A percentile compares a stretch with the other conserved stretches of the same genome.
These are phyloP conservation scores for Yoshiicerus persimilis DNA, from an alignment of 1,140 invertebrate genomes.

Conservation along the genomic window DNA sequence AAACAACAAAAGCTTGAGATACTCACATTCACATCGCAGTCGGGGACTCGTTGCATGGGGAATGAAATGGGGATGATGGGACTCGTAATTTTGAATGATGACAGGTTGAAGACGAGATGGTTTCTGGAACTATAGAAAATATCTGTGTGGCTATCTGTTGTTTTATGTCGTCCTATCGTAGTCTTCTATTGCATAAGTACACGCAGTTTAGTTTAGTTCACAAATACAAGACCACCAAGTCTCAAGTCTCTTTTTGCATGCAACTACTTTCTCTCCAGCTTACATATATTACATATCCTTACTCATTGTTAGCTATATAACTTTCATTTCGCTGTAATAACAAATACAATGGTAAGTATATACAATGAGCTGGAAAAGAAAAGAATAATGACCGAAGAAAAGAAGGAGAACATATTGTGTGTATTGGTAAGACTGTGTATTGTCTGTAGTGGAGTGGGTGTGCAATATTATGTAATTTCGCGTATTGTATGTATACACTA, in stretches of 20 bases:
- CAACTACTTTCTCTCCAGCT: neutral
- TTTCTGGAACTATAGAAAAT: neutral
- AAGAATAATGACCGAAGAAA: neutral
- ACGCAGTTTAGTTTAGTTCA: neutral
- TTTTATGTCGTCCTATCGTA: neutral
- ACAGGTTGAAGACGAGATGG: conserved; percentile 24
- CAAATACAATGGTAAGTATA: neutral
- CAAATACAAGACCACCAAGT: neutral
- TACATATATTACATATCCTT: neutral
- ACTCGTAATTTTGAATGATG: conserved; percentile 29
- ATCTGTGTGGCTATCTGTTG: neutral
- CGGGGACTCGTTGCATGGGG: conserved; percentile 13
- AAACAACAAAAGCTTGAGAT: neutral
- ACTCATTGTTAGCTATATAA: neutral
- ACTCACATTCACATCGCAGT: conserved; percentile 10
- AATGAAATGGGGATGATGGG: conserved; percentile 25
- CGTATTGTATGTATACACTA: neutral
- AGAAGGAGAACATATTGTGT: neutral
- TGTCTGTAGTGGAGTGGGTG: neutral
- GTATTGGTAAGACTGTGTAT: neutral
- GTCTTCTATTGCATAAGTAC: neutral
- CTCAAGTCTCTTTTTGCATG: neutral
- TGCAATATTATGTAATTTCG: neutral
- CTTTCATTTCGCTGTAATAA: neutral
- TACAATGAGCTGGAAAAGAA: neutral